Evolutionary conservation across 2,113 vertebrate genomes (phyloP), one percentile per base, ranked within the genome.

Genomic region (Himantopus leucocephalus): DNA sequence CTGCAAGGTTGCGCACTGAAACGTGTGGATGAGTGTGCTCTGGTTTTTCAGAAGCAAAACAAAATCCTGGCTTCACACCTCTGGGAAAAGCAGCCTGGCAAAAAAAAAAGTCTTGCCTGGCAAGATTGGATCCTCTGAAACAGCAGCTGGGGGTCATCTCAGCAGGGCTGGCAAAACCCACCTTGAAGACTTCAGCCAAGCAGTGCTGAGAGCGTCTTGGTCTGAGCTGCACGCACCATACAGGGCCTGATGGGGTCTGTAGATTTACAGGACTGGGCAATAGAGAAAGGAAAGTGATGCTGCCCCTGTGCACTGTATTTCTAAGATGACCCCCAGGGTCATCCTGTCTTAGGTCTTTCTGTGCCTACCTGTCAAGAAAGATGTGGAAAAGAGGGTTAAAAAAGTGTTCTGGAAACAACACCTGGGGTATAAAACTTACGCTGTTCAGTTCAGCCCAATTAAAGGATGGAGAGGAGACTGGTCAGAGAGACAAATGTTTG

Each of bases 131-230:
- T 48, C 29, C 34, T 80, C 24, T 52, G 20, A 70, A 70, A 63
- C 5, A 55, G 12, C 45, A 81, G n/a, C 43, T 37, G 50, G 21
- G 23, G 17, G 5, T 19, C 24, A 50, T 34, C 34, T 47, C 17
- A 20, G 29, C 1, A 0, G 32, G 8, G 0, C 3, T 34, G 32
- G 55, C 29, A 72, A 77, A 88, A 10, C 15, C 43, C 3, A 3
- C 41, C 37, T 18, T 59, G 52, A 77, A 72, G 52, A 64, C 32
- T 64, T 64, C 71, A 82, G 22, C 63, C 41, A 58, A 70, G 32
- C 22, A 58, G 14, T 77, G 37, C 29, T 11, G 24, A 59, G 58
- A 27, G 34, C 27, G 53, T 53, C 45, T 83, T 26, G 29, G 18
- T 20, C 70, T 56, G 39, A 75, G 30, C 68, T 47, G 15, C 27